Conservation (phyloP, 2,113 vertebrate genomes). For the Pteronura brasiliensis region DNA sequence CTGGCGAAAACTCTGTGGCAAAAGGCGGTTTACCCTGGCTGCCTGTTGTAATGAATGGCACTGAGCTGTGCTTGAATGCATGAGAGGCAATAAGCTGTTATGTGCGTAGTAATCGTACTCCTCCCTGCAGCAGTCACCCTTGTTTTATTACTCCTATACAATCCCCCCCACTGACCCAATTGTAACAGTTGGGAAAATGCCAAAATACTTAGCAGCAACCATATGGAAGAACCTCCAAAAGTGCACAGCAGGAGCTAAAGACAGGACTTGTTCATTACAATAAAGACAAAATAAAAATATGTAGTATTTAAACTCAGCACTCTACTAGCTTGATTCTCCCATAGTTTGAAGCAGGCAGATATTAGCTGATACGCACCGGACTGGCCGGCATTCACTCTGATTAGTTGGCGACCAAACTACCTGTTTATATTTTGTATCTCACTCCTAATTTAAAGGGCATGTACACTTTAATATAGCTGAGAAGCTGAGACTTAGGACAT, state of each 20-base stretch:
- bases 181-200: constrained; percentile 78
- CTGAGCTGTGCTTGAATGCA: constrained; percentile 2
- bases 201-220: constrained; percentile 77
- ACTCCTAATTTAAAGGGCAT: not conserved
- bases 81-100: constrained; percentile 51
- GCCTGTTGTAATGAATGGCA: constrained; percentile 24
- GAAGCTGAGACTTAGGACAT: not conserved
- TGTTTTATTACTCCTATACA: constrained; percentile 68
- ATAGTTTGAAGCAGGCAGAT: constrained; percentile 23
- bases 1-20: not conserved
- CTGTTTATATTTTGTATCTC: not conserved
- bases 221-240: constrained; percentile 76
- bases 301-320: constrained; percentile 33
- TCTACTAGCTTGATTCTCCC: not conserved
- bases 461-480: not conserved
- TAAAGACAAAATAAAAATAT: constrained; percentile 73
- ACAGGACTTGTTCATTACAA: constrained; percentile 62
- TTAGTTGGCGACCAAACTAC: not conserved
- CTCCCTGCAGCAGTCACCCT: constrained; percentile 69
- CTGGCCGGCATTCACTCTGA: not conserved
- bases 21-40: not conserved
- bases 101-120: not conserved
- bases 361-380: not conserved
- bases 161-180: constrained; percentile 77
- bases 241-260: constrained; percentile 74